Evolutionary conservation across 2,888 invertebrate genomes (phyloP).

Genomic region (Desoria tigrina): DNA sequence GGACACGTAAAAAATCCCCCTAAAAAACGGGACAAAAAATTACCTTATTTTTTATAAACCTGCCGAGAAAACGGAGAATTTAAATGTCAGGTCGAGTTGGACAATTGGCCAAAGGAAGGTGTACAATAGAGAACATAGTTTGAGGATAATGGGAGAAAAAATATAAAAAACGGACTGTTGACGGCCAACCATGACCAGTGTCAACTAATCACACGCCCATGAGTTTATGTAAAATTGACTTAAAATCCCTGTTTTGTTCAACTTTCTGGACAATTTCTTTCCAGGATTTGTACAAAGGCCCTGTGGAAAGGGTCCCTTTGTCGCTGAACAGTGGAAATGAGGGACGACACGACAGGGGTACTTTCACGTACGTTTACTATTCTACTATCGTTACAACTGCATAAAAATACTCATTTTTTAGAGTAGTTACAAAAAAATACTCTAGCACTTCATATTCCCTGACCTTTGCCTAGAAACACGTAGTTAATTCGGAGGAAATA

Average conservation of each 20-base stretch:
- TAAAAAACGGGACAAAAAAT: neutral
- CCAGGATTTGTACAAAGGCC: no score
- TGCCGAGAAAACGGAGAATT: conserved; percentile 1
- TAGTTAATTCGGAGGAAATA: no score
- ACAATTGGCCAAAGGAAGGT: conserved; percentile 7
- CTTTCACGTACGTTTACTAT: no score
- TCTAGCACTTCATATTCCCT: neutral
- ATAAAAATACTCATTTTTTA: no score
- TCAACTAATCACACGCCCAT: conserved; percentile 14
- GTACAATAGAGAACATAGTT: neutral
- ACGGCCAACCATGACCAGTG: conserved; percentile 22
- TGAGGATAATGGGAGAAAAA: neutral
- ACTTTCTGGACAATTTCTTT: no score
- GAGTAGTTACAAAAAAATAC: no score
- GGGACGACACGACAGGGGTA: no score
- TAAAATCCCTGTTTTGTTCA: no score
- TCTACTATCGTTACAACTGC: no score
- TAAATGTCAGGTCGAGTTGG: conserved; percentile 12
- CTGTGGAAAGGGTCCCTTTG: no score
- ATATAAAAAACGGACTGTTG: conserved; percentile 18
- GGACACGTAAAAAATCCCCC: neutral
- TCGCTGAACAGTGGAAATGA: no score
- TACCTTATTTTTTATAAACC: neutral
- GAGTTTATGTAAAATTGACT: neutral
- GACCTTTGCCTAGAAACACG: conserved; percentile 1